A percentile compares a stretch with the other conserved stretches of the same genome.
Conservation (phyloP, 2,113 vertebrate genomes). For the Thunnus thynnus region DNA sequence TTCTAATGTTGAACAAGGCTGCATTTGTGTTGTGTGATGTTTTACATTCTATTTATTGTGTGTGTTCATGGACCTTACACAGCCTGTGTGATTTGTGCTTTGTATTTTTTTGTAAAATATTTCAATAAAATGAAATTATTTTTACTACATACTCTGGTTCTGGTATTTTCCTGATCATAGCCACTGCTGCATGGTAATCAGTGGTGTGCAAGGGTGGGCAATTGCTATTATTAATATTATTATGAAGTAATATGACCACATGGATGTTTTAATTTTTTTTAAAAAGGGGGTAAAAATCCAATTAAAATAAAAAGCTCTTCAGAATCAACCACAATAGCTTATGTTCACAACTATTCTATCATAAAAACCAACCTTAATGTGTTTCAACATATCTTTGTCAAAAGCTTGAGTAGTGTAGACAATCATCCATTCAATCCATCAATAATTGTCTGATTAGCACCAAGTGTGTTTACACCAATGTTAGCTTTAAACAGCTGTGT, state of each 20-base stretch:
- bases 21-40: constrained; percentile 62
- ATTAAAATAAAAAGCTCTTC: neutral
- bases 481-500: neutral
- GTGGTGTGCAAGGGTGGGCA: too few relatives aligned
- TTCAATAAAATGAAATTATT: constrained; percentile 75
- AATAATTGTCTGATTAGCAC: too few relatives aligned
- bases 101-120: constrained; percentile 73
- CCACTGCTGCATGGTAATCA: neutral
- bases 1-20: constrained; percentile 38
- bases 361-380: too few relatives aligned
- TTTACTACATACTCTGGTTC: constrained; percentile 47
- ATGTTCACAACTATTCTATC: too few relatives aligned
- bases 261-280: neutral
- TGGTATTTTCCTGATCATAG: neutral
- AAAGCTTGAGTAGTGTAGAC: too few relatives aligned
- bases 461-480: neutral
- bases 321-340: too few relatives aligned
- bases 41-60: constrained; percentile 77
- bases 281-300: neutral
- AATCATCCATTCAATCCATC: too few relatives aligned
- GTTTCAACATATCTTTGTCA: too few relatives aligned
- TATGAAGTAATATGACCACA: neutral
- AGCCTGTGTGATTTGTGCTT: constrained; percentile 71
- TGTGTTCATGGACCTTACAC: constrained; percentile 68
- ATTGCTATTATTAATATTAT: too few relatives aligned